Evolutionary conservation across 2,113 vertebrate species (phyloP), one percentile per base, ranked within the genome.

Genomic region (Mus spicilegus): DNA sequence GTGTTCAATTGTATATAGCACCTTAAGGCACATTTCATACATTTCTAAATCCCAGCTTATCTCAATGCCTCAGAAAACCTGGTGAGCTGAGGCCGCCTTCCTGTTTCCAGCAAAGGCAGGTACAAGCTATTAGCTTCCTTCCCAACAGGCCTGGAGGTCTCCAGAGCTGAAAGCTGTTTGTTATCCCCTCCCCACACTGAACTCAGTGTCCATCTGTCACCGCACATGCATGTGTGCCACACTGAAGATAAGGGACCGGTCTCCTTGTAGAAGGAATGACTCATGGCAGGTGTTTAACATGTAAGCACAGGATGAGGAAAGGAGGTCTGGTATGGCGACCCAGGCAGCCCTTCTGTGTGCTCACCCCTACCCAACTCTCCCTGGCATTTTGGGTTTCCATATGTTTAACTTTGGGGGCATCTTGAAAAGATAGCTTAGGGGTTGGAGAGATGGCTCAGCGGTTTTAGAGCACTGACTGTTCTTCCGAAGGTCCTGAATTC

Each of bases 31-130:
- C 36, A 89, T 82, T 76, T 46, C 39, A 73, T 3, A 1, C 28
- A n/a, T 73, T 67, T 89, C 46, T n/a, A 87, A 73, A 78, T 75
- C 89, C 39, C 19, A 80, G 24, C 46, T 91, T 69, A 80, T 88
- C 36, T 84, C 26, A 12, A 73, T 91, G 77, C 92, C 46, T 93
- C 16, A 13, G 67, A n/a, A 87, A 76, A 63, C 36, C 63, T 6
- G 17, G 30, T 86, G 1, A 26, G 5, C 22, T 33, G 14, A 20
- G 30, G 14, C 3, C 36, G 0, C 1, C 4, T 24, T 80, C 24
- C 11, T n/a, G 39, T 5, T 2, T 14, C 13, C 49, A 58, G 19
- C 7, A 7, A 24, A 46, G 6, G 28, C 22, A 73, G 42, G 36
- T 4, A 0, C 11, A 20, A 39, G 3, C 49, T 16, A 1, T 5